Conservation (phyloP, 2,113 vertebrate genomes). For the Edolisoma coerulescens region DNA sequence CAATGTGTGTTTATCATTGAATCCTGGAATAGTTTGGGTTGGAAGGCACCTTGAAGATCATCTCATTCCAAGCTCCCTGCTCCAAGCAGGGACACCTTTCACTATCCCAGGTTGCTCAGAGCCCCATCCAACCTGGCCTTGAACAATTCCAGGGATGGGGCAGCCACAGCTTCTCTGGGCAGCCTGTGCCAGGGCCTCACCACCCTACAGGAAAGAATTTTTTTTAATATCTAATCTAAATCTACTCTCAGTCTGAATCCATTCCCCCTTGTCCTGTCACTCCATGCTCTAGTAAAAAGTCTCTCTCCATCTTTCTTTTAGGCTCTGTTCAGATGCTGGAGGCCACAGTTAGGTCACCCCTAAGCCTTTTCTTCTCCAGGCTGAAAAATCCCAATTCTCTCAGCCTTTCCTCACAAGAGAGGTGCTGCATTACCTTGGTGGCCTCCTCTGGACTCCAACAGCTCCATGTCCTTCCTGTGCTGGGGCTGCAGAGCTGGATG, state of each 20-base stretch:
- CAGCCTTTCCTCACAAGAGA: neutral
- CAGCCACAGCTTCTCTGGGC: neutral
- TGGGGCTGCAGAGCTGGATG: neutral
- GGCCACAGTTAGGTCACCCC: neutral
- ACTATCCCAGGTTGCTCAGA: neutral
- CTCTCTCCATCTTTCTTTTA: neutral
- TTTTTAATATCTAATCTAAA: neutral
- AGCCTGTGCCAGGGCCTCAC: neutral
- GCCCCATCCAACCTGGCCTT: too few relatives aligned
- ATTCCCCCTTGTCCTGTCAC: neutral
- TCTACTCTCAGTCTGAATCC: neutral
- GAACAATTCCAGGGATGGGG: neutral
- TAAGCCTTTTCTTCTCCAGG: neutral
- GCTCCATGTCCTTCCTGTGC: neutral
- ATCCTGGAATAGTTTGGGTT: neutral
- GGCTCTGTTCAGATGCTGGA: neutral
- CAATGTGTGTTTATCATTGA: neutral
- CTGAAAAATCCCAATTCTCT: neutral
- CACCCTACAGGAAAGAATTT: too few relatives aligned
- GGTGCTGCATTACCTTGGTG: neutral
- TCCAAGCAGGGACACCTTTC: neutral
- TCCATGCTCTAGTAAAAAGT: neutral
- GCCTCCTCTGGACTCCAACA: neutral
- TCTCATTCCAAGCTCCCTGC: neutral
- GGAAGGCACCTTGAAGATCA: neutral